These are phyloP conservation scores for Riparia riparia DNA, from an alignment of 2,113 vertebrate genomes.

Conservation along the genomic window DNA sequence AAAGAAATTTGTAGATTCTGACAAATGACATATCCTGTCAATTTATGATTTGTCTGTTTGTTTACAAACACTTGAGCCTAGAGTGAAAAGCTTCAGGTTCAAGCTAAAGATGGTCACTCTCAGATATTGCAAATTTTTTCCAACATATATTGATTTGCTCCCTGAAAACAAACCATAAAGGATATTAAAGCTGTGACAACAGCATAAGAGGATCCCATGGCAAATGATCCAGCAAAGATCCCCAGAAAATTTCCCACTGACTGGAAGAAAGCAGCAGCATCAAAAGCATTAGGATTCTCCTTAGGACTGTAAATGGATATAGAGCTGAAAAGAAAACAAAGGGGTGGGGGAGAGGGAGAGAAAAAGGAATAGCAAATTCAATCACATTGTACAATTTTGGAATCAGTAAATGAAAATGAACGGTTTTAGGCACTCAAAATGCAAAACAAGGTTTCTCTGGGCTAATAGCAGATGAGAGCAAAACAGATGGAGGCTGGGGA, in stretches of 20 bases:
- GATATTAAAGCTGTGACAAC: constrained; percentile 89
- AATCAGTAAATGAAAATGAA: background rate
- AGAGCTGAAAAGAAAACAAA: constrained; percentile 77
- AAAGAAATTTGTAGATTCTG: background rate
- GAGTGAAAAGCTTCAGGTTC: background rate
- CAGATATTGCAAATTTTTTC: background rate
- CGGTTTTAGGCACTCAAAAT: background rate
- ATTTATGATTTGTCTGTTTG: background rate
- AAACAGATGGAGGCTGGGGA: background rate
- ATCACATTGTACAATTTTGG: background rate
- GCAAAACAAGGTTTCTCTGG: background rate
- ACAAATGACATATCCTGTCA: background rate
- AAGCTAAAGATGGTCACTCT: background rate
- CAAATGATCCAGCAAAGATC: constrained; percentile 84
- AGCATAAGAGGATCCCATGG: constrained; percentile 83
- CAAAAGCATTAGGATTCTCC: constrained; percentile 78
- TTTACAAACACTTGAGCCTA: background rate
- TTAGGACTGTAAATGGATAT: constrained; percentile 84
- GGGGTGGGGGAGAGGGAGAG: background rate
- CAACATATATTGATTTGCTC: background rate
- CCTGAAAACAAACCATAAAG: constrained; percentile 71
- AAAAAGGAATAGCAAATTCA: constrained; percentile 10
- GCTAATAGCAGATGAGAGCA: background rate
- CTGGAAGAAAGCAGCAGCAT: constrained; percentile 79
- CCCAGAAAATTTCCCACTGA: constrained; percentile 83